phyloP scores from a whole-genome alignment of 2,888 invertebrate species.

The Morpho deidamia region DNA sequence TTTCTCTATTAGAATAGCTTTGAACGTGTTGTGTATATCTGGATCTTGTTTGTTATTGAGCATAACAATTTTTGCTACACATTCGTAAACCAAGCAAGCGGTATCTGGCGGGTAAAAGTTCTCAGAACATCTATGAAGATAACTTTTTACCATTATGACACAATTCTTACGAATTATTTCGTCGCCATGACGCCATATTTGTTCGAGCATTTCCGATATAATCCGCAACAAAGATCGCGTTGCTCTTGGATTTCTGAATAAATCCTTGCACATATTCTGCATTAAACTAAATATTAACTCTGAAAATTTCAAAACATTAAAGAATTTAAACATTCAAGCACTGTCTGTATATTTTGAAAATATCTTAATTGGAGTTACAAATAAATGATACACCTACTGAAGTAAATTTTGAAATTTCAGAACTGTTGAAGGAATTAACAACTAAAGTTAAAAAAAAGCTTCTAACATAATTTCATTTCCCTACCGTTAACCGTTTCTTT shows the following conservation, averaged over 20 bases:
- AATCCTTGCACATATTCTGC: constrained; percentile 55
- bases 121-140: constrained; percentile 52
- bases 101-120: constrained; percentile 56
- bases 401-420: too few relatives aligned
- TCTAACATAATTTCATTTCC: too few relatives aligned
- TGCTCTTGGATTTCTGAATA: constrained; percentile 54
- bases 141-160: constrained; percentile 62
- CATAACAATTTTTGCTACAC: constrained; percentile 50
- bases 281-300: constrained; percentile 54
- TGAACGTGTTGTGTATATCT: constrained; percentile 39
- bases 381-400: too few relatives aligned
- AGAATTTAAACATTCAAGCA: too few relatives aligned
- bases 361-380: too few relatives aligned
- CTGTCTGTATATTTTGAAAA: too few relatives aligned
- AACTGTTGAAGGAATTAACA: too few relatives aligned
- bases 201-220: constrained; percentile 48
- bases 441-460: too few relatives aligned
- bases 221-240: constrained; percentile 48
- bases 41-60: constrained; percentile 37
- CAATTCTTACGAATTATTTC: constrained; percentile 55
- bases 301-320: constrained; percentile 33
- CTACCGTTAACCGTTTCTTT: too few relatives aligned
- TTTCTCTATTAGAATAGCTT: constrained; percentile 41
- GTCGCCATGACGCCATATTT: constrained; percentile 44
- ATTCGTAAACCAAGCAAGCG: constrained; percentile 59